Percentiles rank a stretch among this genome's conserved stretches.
phyloP scores from a whole-genome alignment of 2,113 vertebrate genomes.

The Vireo altiloquus region DNA sequence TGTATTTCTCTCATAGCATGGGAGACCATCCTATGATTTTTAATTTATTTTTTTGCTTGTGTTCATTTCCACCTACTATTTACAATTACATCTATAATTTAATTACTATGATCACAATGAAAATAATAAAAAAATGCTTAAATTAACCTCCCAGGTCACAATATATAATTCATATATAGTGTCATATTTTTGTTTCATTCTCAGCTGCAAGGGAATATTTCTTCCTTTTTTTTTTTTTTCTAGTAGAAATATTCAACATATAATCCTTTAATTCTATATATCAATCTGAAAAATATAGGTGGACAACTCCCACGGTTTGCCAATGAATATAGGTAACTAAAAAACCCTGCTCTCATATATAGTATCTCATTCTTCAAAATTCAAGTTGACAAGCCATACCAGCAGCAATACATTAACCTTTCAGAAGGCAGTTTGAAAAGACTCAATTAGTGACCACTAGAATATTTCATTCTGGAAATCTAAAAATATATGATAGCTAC shows the following conservation, averaged over 20 bases:
- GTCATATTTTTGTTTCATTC: not conserved
- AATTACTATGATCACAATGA: not conserved
- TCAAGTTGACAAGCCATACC: not conserved
- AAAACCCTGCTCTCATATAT: not conserved
- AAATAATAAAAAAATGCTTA: not conserved
- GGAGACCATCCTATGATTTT: not conserved
- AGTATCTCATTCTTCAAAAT: not conserved
- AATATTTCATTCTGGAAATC: not conserved
- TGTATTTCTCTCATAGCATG: not conserved
- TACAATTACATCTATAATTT: not conserved
- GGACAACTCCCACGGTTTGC: not conserved
- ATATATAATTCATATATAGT: not conserved
- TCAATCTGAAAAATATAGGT: not conserved
- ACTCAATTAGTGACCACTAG: not conserved
- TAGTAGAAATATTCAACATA: not conserved
- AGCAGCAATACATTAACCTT: not conserved
- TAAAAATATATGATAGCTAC: not conserved
- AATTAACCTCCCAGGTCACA: not conserved
- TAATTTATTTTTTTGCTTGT: not conserved
- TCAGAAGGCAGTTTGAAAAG: not conserved
- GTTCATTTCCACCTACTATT: not conserved
- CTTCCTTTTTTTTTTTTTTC: not conserved
- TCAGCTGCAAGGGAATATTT: not conserved
- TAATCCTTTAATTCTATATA: not conserved
- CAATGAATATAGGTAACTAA: not conserved